Percentiles rank a stretch among this genome's conserved stretches.
Evolutionary conservation across 2,113 vertebrate species (phyloP).

Genomic region (Zootoca vivipara): DNA sequence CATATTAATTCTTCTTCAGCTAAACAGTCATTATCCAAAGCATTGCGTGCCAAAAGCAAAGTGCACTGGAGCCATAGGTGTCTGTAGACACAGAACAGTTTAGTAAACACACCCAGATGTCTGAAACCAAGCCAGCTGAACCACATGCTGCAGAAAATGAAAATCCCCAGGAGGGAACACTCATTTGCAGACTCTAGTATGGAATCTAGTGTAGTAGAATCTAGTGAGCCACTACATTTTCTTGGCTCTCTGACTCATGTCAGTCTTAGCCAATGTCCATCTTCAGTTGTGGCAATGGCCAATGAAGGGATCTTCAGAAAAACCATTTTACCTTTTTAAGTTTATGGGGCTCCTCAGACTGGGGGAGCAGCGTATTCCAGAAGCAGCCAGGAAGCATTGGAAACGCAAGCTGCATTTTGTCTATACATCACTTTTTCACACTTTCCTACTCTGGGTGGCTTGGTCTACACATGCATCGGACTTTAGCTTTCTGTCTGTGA

Average conservation of each 20-base stretch:
- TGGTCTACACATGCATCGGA: neutral
- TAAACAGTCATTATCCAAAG: neutral
- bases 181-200: neutral
- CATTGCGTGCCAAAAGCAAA: neutral
- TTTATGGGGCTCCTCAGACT: neutral
- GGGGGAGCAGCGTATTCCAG: neutral
- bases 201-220: neutral
- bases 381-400: neutral
- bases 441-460: neutral
- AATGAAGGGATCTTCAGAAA: neutral
- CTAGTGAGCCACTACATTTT: neutral
- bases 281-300: neutral
- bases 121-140: neutral
- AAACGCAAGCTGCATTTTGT: neutral
- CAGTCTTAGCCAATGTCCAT: too few species aligned
- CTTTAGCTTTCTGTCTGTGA: neutral
- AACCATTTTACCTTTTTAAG: neutral
- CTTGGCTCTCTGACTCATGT: neutral
- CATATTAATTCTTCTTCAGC: neutral
- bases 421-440: neutral
- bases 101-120: constrained; percentile 18
- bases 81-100: constrained; percentile 4
- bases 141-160: neutral
- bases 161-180: neutral
- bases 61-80: neutral